Conservation (phyloP, 2,113 vertebrate genomes). For the Melanocharis versteri region DNA sequence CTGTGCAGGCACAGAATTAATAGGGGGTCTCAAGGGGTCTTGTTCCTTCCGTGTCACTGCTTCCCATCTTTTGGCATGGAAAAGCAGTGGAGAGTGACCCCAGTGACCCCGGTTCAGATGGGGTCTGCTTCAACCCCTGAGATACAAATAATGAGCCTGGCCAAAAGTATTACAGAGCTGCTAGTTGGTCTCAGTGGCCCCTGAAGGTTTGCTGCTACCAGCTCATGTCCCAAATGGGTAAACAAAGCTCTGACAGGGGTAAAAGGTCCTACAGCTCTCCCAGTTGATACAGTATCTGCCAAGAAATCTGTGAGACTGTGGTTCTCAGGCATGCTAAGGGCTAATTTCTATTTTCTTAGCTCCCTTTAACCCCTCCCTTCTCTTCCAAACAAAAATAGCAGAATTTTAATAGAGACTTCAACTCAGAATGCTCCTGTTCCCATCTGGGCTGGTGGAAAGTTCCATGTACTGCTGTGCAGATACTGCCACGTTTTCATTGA, state of each 20-base stretch:
- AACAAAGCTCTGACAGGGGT: not conserved
- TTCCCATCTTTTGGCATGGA: not conserved
- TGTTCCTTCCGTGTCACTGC: not conserved
- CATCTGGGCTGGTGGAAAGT: conserved; percentile 56
- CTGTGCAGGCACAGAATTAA: not conserved
- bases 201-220: conserved; percentile 15
- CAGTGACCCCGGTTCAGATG: not conserved
- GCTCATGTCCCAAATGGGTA: not conserved
- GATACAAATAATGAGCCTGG: not conserved
- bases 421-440: not conserved
- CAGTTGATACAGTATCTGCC: not conserved
- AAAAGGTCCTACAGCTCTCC: conserved; percentile 8
- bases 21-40: not conserved
- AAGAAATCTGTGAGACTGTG: not conserved
- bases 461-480: conserved; percentile 53
- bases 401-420: not conserved
- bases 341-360: conserved; percentile 16
- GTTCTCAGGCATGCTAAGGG: conserved; percentile 18
- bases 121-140: not conserved
- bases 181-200: not conserved
- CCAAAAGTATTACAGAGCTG: not conserved
- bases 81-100: not conserved
- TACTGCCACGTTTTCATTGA: conserved; percentile 77
- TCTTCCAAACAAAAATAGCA: conserved; percentile 17
- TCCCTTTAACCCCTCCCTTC: conserved; percentile 26